A percentile compares a stretch with the other conserved stretches of the same genome.
Conservation (phyloP, 2,797 vertebrate genomes). For the Onychomys leucogaster region DNA sequence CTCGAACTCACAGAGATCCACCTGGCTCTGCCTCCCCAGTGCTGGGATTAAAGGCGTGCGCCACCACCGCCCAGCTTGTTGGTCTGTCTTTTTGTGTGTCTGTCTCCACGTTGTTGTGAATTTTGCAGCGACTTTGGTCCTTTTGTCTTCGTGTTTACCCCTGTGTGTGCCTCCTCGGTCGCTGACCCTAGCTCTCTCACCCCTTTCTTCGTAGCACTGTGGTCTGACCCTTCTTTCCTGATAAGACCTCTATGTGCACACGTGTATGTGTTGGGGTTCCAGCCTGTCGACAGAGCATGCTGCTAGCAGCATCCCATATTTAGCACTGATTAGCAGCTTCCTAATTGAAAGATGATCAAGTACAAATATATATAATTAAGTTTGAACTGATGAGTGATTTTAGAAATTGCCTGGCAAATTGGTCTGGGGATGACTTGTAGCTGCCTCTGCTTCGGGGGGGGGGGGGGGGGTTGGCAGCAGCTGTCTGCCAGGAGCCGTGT, state of each 20-base stretch:
- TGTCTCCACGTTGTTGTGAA: slow-evolving; percentile 20
- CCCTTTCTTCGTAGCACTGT: neutral
- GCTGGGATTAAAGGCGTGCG: too few relatives aligned
- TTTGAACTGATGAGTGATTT: slow-evolving; percentile 83
- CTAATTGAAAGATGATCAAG: slow-evolving; percentile 85
- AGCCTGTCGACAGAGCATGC: slow-evolving; percentile 58
- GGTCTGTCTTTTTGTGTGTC: neutral
- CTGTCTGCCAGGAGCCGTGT: slow-evolving; percentile 71
- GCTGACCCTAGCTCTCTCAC: neutral
- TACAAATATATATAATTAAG: slow-evolving; percentile 85
- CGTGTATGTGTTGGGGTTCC: neutral
- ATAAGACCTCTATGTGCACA: neutral
- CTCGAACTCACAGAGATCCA: neutral
- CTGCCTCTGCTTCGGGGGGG: slow-evolving; percentile 71
- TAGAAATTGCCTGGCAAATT: slow-evolving; percentile 83
- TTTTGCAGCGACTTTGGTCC: neutral
- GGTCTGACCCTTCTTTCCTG: slow-evolving; percentile 26
- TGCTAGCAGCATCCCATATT: slow-evolving; percentile 71
- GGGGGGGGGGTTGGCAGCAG: slow-evolving; percentile 75
- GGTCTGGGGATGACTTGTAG: slow-evolving; percentile 77
- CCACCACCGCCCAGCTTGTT: too few relatives aligned
- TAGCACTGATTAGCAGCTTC: slow-evolving; percentile 79
- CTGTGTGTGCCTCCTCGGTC: slow-evolving; percentile 20
- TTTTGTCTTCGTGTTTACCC: slow-evolving; percentile 46
- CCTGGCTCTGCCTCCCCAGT: too few relatives aligned